Evolutionary conservation across 2,113 vertebrate species (phyloP).

Genomic region (Neolamprologus hecqui): DNA sequence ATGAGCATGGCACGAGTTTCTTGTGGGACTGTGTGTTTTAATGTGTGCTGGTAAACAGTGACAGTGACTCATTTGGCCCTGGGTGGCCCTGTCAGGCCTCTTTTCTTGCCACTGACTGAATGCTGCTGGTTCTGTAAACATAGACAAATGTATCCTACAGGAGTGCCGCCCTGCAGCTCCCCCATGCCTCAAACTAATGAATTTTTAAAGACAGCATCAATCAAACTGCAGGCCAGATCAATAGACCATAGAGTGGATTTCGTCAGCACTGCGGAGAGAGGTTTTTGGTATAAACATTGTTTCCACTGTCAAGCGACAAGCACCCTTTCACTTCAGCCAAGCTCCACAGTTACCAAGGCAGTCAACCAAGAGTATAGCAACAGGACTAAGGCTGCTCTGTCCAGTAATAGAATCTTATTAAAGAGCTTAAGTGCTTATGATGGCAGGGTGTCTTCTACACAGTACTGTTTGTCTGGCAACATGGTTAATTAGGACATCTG

Average conservation of each 20-base stretch:
- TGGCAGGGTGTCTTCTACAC: background rate
- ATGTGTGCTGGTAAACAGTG: background rate
- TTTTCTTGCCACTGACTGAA: conserved; percentile 22
- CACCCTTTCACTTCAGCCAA: background rate
- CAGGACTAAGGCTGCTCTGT: background rate
- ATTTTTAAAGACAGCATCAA: conserved; percentile 71
- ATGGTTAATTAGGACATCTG: background rate
- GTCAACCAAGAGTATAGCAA: background rate
- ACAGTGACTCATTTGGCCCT: conserved; percentile 8
- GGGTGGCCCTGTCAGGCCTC: conserved; percentile 3
- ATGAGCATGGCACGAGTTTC: background rate
- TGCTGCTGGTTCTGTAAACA: conserved; percentile 52
- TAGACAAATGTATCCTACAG: conserved; percentile 55
- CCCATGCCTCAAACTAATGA: conserved; percentile 59
- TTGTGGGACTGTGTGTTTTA: background rate
- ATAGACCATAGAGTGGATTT: conserved; percentile 58
- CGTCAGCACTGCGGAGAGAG: background rate
- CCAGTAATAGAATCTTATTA: background rate
- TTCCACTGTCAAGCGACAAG: background rate
- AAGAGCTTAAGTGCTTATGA: background rate
- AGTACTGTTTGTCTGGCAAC: background rate
- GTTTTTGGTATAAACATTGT: background rate
- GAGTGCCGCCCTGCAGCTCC: conserved; percentile 34
- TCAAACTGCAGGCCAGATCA: conserved; percentile 63
- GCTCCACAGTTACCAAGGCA: background rate